Percentiles rank a stretch among this genome's conserved stretches.
phyloP scores from a whole-genome alignment of 2,113 vertebrate species.

The Gymnobelideus leadbeateri region DNA sequence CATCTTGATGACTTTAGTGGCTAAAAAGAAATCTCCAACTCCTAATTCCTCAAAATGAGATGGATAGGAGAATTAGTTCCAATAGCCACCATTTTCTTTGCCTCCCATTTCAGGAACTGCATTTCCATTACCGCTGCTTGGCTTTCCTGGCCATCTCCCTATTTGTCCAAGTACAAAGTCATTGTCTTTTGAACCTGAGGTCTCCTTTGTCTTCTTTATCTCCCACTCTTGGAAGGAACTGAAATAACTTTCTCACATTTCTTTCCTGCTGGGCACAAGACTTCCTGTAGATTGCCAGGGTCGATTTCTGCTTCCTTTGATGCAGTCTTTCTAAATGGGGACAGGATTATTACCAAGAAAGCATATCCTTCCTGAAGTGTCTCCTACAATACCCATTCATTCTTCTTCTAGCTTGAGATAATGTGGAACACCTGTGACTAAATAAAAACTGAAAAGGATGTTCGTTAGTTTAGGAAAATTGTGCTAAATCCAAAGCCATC shows the following conservation, averaged over 20 bases:
- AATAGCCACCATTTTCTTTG: not conserved
- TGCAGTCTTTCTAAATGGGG: conserved; percentile 9
- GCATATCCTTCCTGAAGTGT: conserved; percentile 14
- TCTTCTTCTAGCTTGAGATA: not conserved
- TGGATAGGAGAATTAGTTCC: not conserved
- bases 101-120: conserved; percentile 13
- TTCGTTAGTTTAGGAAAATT: conserved; percentile 44
- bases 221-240: not conserved
- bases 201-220: conserved; percentile 7
- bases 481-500: conserved; percentile 37
- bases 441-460: not conserved
- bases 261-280: not conserved
- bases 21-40: not conserved
- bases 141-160: not conserved
- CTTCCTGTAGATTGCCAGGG: conserved; percentile 18
- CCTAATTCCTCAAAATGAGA: conserved; percentile 6
- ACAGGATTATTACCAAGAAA: conserved; percentile 19
- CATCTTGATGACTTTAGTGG: conserved; percentile 8
- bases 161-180: conserved; percentile 6
- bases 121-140: not conserved
- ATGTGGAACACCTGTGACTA: not conserved
- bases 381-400: not conserved
- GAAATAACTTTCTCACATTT: conserved; percentile 3
- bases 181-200: not conserved
- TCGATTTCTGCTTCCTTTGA: conserved; percentile 9